Percentiles rank a stretch among this genome's conserved stretches.
phyloP scores from a whole-genome alignment of 2,113 vertebrate genomes.

The Oncorhynchus tshawytscha region DNA sequence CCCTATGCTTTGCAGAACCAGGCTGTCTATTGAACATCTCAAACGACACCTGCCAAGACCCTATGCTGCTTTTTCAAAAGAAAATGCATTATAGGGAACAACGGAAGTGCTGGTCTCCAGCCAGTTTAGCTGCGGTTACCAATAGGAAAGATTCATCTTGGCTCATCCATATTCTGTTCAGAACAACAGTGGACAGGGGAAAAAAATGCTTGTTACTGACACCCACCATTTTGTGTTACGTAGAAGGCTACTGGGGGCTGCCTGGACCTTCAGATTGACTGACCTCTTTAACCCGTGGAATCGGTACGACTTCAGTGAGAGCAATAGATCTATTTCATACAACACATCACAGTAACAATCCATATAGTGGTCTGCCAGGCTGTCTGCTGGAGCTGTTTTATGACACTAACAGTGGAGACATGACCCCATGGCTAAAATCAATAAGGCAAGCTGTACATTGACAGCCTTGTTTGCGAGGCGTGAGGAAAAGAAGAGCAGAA shows the following conservation, averaged over 20 bases:
- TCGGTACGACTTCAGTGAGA: background rate
- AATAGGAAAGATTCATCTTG: background rate
- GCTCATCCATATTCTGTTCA: background rate
- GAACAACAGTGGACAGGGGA: background rate
- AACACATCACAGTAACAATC: background rate
- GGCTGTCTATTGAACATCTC: background rate
- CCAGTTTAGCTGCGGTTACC: background rate
- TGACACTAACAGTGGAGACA: background rate
- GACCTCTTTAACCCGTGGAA: background rate
- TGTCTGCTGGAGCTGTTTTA: background rate
- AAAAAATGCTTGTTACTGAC: background rate
- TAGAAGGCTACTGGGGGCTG: no score
- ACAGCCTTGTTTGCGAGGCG: constrained; percentile 8
- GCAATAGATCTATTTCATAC: background rate
- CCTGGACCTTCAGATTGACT: no score
- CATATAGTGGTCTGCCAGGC: background rate
- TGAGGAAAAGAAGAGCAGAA: background rate
- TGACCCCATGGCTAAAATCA: background rate
- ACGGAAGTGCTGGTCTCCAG: no score
- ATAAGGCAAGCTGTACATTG: constrained; percentile 1
- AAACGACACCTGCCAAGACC: background rate
- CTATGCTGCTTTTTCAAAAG: no score
- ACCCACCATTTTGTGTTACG: background rate
- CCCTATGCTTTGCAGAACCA: background rate
- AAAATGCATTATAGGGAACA: background rate